Evolutionary conservation across 2,888 invertebrate genomes (phyloP).

Genomic region (Psylliodes chrysocephalus): DNA sequence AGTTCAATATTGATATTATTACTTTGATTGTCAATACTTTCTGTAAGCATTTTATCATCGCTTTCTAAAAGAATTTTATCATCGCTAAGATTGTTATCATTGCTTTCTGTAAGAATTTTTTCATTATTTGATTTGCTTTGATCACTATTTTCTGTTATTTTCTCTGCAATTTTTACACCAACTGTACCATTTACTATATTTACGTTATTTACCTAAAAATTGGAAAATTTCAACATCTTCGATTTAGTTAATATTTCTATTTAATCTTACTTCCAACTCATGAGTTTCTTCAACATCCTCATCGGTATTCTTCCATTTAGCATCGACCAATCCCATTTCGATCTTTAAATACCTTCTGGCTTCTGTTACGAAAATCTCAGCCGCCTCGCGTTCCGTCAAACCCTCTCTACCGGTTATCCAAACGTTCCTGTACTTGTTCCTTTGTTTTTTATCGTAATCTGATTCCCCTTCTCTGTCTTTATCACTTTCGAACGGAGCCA

Average conservation of each 20-base stretch:
- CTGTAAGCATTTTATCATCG: too few relatives aligned
- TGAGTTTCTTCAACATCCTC: conserved; percentile 1
- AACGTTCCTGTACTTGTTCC: conserved; percentile 76
- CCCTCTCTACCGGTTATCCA: conserved; percentile 85
- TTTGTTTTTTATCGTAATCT: conserved; percentile 71
- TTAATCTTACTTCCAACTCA: neutral
- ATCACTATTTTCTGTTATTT: neutral
- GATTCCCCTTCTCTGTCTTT: conserved; percentile 80
- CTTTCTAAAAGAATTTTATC: too few relatives aligned
- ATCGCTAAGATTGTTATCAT: neutral
- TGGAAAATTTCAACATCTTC: neutral
- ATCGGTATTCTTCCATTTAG: conserved; percentile 70
- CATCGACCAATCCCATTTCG: conserved; percentile 78
- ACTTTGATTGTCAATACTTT: too few relatives aligned
- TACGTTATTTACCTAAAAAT: neutral
- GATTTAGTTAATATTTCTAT: neutral
- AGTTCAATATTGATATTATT: neutral
- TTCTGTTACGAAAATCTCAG: conserved; percentile 75
- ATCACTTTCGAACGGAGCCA: conserved; percentile 86
- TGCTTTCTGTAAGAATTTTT: neutral
- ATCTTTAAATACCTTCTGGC: conserved; percentile 78
- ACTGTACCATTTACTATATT: neutral
- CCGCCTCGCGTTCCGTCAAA: conserved; percentile 84
- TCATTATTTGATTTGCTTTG: too few relatives aligned
- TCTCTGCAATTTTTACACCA: neutral